Conservation (phyloP, 2,113 vertebrate species). For the Puma concolor region DNA sequence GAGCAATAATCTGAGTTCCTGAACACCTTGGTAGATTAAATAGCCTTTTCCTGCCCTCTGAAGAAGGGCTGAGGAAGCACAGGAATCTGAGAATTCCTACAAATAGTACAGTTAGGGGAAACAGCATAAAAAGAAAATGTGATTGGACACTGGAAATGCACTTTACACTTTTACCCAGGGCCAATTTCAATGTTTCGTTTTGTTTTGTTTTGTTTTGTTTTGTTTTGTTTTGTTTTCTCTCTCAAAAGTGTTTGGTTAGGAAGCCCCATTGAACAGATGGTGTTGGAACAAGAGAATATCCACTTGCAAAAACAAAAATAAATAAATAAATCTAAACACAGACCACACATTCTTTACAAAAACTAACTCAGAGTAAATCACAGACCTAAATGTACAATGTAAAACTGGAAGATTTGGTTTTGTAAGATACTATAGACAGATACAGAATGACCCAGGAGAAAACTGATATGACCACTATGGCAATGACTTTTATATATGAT, state of each 20-base stretch:
- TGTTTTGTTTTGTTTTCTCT: not conserved
- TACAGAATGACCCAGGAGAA: not conserved
- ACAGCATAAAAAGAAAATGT: not conserved
- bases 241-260: not conserved
- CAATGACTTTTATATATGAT: not conserved
- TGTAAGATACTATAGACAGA: not conserved
- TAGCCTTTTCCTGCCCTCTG: not conserved
- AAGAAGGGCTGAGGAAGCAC: not conserved
- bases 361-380: not conserved
- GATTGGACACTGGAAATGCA: not conserved
- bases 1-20: not conserved
- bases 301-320: not conserved
- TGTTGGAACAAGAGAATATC: not conserved
- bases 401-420: not conserved
- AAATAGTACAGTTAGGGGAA: not conserved
- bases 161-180: not conserved
- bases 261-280: not conserved
- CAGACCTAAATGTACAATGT: not conserved
- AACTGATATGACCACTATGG: not conserved
- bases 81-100: not conserved
- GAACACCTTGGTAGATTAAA: not conserved
- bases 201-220: not conserved
- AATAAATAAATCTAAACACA: not conserved
- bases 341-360: not conserved
- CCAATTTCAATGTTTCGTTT: not conserved